A percentile compares a stretch with the other conserved stretches of the same genome.
phyloP scores from a whole-genome alignment of 1,140 invertebrate species.

The Whitmania pigra region DNA sequence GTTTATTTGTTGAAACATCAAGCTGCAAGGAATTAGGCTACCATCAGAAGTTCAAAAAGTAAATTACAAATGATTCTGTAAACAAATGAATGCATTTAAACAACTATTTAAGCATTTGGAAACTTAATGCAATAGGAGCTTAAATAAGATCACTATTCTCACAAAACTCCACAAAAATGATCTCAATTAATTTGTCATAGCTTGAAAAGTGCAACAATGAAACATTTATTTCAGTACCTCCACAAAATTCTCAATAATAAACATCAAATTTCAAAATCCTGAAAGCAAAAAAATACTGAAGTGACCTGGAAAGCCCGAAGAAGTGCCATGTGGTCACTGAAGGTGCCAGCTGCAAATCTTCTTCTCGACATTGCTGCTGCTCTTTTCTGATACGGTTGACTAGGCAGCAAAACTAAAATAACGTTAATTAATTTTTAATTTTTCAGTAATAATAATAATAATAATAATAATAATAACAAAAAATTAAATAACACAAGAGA shows the following conservation, averaged over 20 bases:
- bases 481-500: background rate
- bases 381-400: conserved; percentile 53
- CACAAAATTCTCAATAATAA: no score
- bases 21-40: no score
- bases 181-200: no score
- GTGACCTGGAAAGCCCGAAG: conserved; percentile 68
- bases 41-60: no score
- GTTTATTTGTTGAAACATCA: no score
- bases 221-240: background rate
- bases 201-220: no score
- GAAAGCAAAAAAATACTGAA: background rate
- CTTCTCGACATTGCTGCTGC: conserved; percentile 50
- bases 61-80: no score
- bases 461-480: conserved; percentile 4
- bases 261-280: no score
- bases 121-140: no score
- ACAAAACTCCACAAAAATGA: no score
- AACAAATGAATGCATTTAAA: no score
- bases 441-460: conserved; percentile 3
- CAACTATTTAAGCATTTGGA: no score
- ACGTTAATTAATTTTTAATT: conserved; percentile 11
- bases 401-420: conserved; percentile 58
- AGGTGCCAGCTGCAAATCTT: conserved; percentile 60
- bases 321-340: conserved; percentile 80
- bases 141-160: background rate